phyloP scores from a whole-genome alignment of 1,140 invertebrate genomes.

The Glomeris maerens region DNA sequence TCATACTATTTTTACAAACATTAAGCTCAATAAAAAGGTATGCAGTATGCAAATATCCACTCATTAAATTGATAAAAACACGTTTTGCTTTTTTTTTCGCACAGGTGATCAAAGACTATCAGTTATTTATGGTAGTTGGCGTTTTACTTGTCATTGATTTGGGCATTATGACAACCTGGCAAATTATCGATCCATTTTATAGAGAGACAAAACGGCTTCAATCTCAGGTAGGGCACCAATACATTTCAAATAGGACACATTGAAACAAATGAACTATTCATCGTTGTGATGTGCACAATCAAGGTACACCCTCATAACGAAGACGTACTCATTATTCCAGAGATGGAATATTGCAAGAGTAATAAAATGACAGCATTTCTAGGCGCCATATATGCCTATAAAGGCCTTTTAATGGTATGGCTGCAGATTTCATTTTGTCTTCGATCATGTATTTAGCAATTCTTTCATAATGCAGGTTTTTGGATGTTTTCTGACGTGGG shows the following conservation, averaged over 20 bases:
- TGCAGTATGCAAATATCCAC: neutral
- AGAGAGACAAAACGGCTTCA: slow-evolving; percentile 53
- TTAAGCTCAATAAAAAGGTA: slow-evolving; percentile 83
- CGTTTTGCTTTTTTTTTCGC: slow-evolving; percentile 23
- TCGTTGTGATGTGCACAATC: neutral
- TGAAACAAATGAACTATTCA: too few relatives aligned
- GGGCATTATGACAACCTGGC: slow-evolving; percentile 93
- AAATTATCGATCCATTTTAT: slow-evolving; percentile 90
- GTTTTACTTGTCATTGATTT: slow-evolving; percentile 79
- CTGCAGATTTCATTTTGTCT: too few relatives aligned
- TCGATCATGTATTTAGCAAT: too few relatives aligned
- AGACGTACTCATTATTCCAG: slow-evolving; percentile 77
- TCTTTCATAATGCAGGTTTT: too few relatives aligned
- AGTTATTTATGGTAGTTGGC: slow-evolving; percentile 92
- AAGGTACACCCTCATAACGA: slow-evolving; percentile 74
- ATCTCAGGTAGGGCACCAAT: neutral
- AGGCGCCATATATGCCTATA: slow-evolving; percentile 89
- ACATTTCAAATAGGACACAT: too few relatives aligned
- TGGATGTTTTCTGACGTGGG: slow-evolving; percentile 97
- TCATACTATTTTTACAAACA: slow-evolving; percentile 94
- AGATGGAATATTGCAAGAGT: slow-evolving; percentile 93
- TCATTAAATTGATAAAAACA: too few relatives aligned
- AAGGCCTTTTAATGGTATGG: slow-evolving; percentile 89
- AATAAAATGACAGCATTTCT: slow-evolving; percentile 88
- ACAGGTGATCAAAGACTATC: slow-evolving; percentile 93